Percentiles rank a stretch among this genome's conserved stretches.
Conservation (phyloP, 2,797 vertebrate genomes). For the Podarcis siculus region DNA sequence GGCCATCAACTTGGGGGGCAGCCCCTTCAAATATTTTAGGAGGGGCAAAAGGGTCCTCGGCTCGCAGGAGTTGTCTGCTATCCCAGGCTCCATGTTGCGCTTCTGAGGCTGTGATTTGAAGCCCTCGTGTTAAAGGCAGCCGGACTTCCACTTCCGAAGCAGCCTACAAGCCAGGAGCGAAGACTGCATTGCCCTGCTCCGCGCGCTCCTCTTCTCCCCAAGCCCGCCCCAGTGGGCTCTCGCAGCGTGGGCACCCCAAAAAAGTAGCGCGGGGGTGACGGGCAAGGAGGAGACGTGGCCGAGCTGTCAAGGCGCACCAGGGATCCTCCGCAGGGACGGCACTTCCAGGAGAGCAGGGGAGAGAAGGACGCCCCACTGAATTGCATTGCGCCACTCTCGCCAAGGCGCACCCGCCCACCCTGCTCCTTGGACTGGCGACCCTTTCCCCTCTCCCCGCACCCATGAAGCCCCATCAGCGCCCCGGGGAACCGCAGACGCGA, state of each 20-base stretch:
- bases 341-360: not conserved
- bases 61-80: too few species aligned
- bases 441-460: too few species aligned
- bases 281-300: not conserved
- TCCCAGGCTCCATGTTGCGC: too few species aligned
- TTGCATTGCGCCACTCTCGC: not conserved
- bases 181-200: too few species aligned
- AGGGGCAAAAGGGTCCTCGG: too few species aligned
- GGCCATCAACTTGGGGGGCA: too few species aligned
- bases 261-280: not conserved
- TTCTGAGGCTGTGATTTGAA: not conserved
- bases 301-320: slow-evolving; percentile 19
- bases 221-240: too few species aligned
- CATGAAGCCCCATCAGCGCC: not conserved
- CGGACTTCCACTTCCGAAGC: not conserved
- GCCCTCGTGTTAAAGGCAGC: not conserved
- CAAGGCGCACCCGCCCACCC: not conserved
- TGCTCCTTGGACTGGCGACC: too few species aligned
- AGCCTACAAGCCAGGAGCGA: too few species aligned
- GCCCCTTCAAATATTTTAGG: too few species aligned
- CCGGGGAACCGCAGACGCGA: not conserved
- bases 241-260: too few species aligned
- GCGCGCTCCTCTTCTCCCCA: too few species aligned
- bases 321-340: not conserved
- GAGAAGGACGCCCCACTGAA: not conserved